Conservation (phyloP, 2,888 invertebrate genomes). For the Tiliacea aurago region DNA sequence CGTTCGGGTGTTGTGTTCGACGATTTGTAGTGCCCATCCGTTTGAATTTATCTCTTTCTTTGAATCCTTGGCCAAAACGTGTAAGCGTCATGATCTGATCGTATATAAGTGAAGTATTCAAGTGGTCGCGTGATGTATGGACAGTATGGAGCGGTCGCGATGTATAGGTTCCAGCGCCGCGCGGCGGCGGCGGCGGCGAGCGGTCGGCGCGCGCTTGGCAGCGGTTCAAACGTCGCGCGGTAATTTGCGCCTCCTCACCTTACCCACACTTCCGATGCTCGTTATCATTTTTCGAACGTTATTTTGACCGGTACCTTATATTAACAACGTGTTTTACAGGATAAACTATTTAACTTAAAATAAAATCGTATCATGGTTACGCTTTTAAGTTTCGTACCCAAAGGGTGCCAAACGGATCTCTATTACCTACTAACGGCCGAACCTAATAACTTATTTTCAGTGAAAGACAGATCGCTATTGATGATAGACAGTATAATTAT, state of each 20-base stretch:
- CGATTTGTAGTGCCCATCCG: slow-evolving; percentile 15
- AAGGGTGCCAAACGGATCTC: too few species aligned
- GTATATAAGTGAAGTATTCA: slow-evolving; percentile 32
- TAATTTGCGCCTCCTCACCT: slow-evolving; percentile 61
- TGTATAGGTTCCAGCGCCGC: not conserved
- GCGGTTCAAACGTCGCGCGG: slow-evolving; percentile 61
- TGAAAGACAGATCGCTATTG: too few species aligned
- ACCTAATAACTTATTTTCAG: too few species aligned
- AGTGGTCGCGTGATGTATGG: slow-evolving; percentile 26
- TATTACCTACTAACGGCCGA: too few species aligned
- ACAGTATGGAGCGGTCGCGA: slow-evolving; percentile 22
- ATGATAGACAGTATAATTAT: too few species aligned
- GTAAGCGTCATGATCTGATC: slow-evolving; percentile 30
- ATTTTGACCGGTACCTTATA: not conserved
- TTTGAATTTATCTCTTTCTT: slow-evolving; percentile 23
- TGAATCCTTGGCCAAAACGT: slow-evolving; percentile 27
- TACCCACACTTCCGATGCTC: slow-evolving; percentile 27
- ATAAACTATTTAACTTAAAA: not conserved
- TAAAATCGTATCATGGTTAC: not conserved
- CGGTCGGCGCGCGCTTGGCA: slow-evolving; percentile 61
- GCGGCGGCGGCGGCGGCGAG: slow-evolving; percentile 8
- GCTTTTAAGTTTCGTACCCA: not conserved
- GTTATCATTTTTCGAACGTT: slow-evolving; percentile 9
- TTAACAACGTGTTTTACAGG: not conserved
- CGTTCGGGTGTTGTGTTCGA: slow-evolving; percentile 8